These are phyloP conservation scores for Butorides virescens DNA, from an alignment of 2,113 vertebrate species.

Conservation along the genomic window DNA sequence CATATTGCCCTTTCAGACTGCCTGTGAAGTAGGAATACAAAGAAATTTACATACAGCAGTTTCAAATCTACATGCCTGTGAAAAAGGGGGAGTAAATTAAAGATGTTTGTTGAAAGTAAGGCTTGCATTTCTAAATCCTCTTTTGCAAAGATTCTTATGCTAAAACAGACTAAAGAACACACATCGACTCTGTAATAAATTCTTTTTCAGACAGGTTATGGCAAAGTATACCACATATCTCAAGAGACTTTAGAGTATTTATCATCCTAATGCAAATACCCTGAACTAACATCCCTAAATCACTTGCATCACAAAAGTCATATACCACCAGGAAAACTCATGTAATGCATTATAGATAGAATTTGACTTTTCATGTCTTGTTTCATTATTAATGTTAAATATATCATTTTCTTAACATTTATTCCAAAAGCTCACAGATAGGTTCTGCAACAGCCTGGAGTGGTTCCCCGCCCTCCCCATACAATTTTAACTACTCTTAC, in stretches of 20 bases:
- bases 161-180: background rate
- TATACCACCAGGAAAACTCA: background rate
- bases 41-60: background rate
- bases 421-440: background rate
- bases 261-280: background rate
- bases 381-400: background rate
- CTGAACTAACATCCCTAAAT: background rate
- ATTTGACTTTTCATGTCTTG: background rate
- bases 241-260: background rate
- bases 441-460: background rate
- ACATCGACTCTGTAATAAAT: background rate
- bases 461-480: background rate
- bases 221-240: background rate
- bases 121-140: background rate
- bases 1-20: background rate
- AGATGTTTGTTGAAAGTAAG: background rate
- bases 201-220: background rate
- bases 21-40: background rate
- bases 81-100: background rate
- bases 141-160: background rate
- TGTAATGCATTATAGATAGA: fast-evolving
- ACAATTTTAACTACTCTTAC: background rate
- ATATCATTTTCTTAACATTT: background rate
- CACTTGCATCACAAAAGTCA: background rate
- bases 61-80: background rate